Conservation (phyloP, 2,888 invertebrate genomes). For the Gisinianus flammeolus region DNA sequence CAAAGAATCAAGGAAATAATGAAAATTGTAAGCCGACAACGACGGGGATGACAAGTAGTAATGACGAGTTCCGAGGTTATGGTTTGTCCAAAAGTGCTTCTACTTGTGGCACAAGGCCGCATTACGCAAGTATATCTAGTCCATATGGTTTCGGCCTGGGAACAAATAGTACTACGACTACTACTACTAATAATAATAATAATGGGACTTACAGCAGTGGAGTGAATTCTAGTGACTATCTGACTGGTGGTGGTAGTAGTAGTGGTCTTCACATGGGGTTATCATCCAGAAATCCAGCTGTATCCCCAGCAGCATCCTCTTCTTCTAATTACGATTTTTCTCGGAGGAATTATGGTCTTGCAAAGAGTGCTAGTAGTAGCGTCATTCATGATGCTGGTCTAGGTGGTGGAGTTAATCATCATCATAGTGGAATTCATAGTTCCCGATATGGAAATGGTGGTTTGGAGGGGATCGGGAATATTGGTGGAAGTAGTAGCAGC, state of each 20-base stretch:
- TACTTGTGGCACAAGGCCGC: constrained; percentile 45
- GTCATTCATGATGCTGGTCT: constrained; percentile 50
- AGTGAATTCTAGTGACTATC: constrained; percentile 15
- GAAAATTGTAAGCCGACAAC: constrained; percentile 22
- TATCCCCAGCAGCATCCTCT: background rate
- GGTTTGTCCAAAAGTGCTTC: constrained; percentile 58
- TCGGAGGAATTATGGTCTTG: constrained; percentile 49
- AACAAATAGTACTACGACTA: constrained; percentile 41
- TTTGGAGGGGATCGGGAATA: constrained; percentile 7
- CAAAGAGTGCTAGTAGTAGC: constrained; percentile 58
- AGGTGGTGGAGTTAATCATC: constrained; percentile 10
- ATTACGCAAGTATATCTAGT: constrained; percentile 36
- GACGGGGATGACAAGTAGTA: background rate
- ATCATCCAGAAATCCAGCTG: constrained; percentile 3
- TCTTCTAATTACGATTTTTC: constrained; percentile 34
- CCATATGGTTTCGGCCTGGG: constrained; percentile 29
- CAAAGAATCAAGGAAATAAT: constrained; percentile 40
- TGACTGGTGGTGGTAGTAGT: constrained; percentile 31
- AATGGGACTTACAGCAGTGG: constrained; percentile 44
- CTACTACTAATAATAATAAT: constrained; percentile 42
- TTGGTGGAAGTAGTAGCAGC: background rate
- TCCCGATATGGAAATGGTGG: constrained; percentile 1
- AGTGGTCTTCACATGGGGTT: constrained; percentile 3
- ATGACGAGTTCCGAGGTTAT: constrained; percentile 54
- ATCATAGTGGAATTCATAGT: constrained; percentile 14